Conservation (phyloP, 2,113 vertebrate genomes). For the Stegostoma tigrinum region DNA sequence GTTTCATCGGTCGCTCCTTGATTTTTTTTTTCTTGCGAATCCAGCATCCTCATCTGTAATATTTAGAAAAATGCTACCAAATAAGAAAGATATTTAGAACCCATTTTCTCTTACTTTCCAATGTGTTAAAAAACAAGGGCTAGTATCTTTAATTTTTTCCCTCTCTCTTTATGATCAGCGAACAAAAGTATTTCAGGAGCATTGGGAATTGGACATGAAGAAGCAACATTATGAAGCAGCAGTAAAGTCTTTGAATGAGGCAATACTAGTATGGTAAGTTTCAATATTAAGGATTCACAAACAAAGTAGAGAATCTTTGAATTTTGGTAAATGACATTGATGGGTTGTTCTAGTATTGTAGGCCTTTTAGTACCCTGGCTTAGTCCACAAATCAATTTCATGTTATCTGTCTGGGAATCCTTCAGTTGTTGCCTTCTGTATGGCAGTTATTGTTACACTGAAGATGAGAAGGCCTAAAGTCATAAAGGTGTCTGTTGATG, state of each 20-base stretch:
- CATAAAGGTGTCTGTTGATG: background rate
- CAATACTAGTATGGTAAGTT: constrained; percentile 27
- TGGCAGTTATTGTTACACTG: background rate
- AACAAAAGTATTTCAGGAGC: constrained; percentile 16
- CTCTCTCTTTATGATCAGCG: background rate
- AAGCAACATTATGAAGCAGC: constrained; percentile 20
- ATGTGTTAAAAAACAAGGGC: background rate
- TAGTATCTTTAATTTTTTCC: no score
- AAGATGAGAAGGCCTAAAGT: background rate
- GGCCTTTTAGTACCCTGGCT: background rate
- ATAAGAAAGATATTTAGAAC: background rate
- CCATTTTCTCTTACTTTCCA: background rate
- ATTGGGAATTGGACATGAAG: constrained; percentile 19
- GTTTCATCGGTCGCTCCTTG: background rate
- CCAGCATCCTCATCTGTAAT: background rate
- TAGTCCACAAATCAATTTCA: background rate
- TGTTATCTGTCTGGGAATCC: background rate
- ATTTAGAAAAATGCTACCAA: background rate
- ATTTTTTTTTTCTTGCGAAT: background rate
- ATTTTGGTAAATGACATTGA: background rate
- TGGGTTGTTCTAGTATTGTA: background rate
- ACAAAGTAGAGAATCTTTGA: background rate
- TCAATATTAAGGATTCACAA: background rate
- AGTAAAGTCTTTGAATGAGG: constrained; percentile 16
- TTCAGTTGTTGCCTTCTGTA: background rate